Conservation (phyloP, 2,797 vertebrate species). For the Brachymystax lenok region DNA sequence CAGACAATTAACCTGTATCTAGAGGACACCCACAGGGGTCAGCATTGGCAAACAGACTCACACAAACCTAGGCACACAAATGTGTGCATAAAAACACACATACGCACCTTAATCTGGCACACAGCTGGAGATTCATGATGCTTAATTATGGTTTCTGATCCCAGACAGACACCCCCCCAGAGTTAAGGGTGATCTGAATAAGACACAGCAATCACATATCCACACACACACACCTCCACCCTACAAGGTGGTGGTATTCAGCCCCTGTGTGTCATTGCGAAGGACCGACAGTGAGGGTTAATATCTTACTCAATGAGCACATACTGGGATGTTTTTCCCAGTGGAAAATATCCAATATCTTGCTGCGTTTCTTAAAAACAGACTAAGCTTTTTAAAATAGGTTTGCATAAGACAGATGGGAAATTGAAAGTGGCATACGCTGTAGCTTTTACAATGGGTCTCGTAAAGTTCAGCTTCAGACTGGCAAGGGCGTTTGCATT, state of each 20-base stretch:
- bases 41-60: neutral
- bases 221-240: neutral
- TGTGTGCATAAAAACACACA: neutral
- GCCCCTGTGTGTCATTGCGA: neutral
- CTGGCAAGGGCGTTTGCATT: neutral
- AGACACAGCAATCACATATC: conserved; percentile 16
- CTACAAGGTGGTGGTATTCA: neutral
- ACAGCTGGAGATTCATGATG: neutral
- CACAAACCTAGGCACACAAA: neutral
- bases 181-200: conserved; percentile 37
- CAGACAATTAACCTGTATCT: conserved; percentile 21
- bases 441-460: neutral
- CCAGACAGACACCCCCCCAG: conserved; percentile 10
- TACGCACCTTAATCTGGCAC: neutral
- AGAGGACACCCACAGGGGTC: neutral
- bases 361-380: neutral
- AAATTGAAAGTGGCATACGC: neutral
- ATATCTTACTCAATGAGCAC: neutral
- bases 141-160: conserved; percentile 7
- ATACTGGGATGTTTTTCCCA: neutral
- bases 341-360: neutral
- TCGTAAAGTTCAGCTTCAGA: neutral
- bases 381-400: neutral
- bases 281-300: neutral
- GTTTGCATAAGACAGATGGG: neutral